These are phyloP conservation scores for Invenusta paracnida DNA, from an alignment of 2,888 invertebrate genomes.

Conservation along the genomic window DNA sequence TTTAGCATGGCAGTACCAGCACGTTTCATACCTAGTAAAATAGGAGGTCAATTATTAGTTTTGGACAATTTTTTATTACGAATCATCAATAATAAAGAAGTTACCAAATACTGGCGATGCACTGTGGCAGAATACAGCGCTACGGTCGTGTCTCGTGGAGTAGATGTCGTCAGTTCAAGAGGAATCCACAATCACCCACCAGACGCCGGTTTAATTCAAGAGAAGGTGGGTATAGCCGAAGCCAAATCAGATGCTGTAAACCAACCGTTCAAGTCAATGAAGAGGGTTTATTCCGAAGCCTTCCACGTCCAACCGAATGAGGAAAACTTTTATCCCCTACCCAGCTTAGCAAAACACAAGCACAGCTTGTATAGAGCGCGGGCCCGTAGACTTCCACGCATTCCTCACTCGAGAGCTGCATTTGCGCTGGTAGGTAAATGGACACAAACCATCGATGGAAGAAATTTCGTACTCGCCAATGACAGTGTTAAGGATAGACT, in stretches of 20 bases:
- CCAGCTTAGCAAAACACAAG: slow-evolving; percentile 1
- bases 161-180: background rate
- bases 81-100: background rate
- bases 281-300: slow-evolving; percentile 23
- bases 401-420: slow-evolving; percentile 19
- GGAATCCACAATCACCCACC: slow-evolving; percentile 12
- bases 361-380: background rate
- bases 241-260: slow-evolving; percentile 9
- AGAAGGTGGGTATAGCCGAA: slow-evolving; percentile 6
- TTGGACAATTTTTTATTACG: slow-evolving; percentile 22
- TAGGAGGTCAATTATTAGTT: slow-evolving; percentile 10
- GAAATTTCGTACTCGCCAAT: slow-evolving; percentile 19
- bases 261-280: background rate
- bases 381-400: background rate
- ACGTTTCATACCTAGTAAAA: slow-evolving; percentile 29
- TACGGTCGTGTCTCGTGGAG: slow-evolving; percentile 21
- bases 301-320: slow-evolving; percentile 26
- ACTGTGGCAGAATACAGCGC: slow-evolving; percentile 21
- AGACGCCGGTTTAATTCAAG: slow-evolving; percentile 10
- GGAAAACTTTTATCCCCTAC: background rate
- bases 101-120: slow-evolving; percentile 13
- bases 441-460: background rate
- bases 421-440: background rate
- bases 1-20: slow-evolving; percentile 16
- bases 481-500: background rate